Base-by-base conservation (phyloP, 2,888 invertebrate genomes). In the Campoplex capitator region DNA sequence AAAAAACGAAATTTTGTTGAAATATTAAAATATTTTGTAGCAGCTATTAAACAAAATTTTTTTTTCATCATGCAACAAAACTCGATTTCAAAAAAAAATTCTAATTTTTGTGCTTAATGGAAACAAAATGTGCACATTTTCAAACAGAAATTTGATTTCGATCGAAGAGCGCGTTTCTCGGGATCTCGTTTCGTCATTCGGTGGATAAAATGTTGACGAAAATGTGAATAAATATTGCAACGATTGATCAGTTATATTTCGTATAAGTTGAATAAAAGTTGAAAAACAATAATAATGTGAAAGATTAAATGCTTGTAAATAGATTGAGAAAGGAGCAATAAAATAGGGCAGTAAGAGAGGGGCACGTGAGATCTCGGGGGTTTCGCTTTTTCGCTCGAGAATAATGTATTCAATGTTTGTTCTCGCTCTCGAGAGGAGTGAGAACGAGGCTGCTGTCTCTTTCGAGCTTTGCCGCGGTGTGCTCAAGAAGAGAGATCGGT, bases 321-420 rank as follows among this genome's bases (percentile, higher is more conserved):
- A 75, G n/a, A 67, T 75, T n/a, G 74, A 32, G 35, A 82, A 83
- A 51, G 48, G 48, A 70, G 23, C 56, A 76, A 76, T 76, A 51
- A 77, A 73, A 83, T 70, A 56, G 81, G 78, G 76, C 82, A 82
- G 54, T 58, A 77, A 77, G 68, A n/a, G 65, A 58, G 8, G 76
- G 45, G 75, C 87, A 87, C 77, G 84, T 83, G 87, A 84, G 48
- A 75, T 79, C 70, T 83, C 70, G 56, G 54, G 38, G 38, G 45
- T 70, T 76, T 70, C 58, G 70, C 68, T 48, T 56, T 84, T 83
- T 84, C 65, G 79, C 70, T 84, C 79, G 42, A 67, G 76, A 87
- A 83, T 87, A 87, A 87, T 87, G 87, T 83, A 84, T 86, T 85
- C 87, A 83, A 82, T 84, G 84, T 87, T 87, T 87, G 84, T 87